A percentile compares a stretch with the other conserved stretches of the same genome.
Conservation (phyloP, 37 sponge, comb jelly and placozoan genomes). For the Tethya wilhelma region DNA sequence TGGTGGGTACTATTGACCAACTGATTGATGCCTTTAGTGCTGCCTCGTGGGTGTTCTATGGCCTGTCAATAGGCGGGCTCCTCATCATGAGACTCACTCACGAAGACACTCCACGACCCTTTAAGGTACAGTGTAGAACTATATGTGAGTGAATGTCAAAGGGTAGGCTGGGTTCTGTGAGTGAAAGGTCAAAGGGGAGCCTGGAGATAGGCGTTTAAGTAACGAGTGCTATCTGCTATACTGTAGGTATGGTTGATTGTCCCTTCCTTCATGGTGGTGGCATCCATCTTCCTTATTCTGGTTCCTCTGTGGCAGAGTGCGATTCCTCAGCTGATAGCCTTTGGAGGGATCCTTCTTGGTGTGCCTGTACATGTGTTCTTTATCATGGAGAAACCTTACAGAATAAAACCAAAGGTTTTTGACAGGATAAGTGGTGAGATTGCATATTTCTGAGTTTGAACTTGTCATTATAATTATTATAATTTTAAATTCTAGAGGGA, state of each 20-base stretch:
- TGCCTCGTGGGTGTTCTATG: slow-evolving; percentile 60
- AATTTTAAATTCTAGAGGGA: too few relatives aligned
- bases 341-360: slow-evolving; percentile 52
- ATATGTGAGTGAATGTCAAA: background rate
- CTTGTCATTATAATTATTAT: too few relatives aligned
- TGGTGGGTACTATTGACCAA: slow-evolving; percentile 33
- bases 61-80: slow-evolving; percentile 39
- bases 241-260: slow-evolving; percentile 24
- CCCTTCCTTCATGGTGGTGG: slow-evolving; percentile 56
- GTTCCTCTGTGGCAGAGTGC: slow-evolving; percentile 50
- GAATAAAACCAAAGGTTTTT: slow-evolving; percentile 46
- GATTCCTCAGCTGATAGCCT: slow-evolving; percentile 32
- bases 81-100: slow-evolving; percentile 72
- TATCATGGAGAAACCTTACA: slow-evolving; percentile 53
- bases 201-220: background rate
- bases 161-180: background rate
- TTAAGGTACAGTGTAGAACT: slow-evolving; percentile 40
- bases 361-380: slow-evolving; percentile 68
- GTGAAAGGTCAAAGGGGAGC: background rate
- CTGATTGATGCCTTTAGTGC: slow-evolving; percentile 63
- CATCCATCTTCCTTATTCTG: slow-evolving; percentile 50
- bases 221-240: background rate
- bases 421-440: slow-evolving; percentile 33
- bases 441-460: too few relatives aligned
- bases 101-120: slow-evolving; percentile 42